Conservation (phyloP, 2,888 invertebrate genomes). For the Volucella zonaria region DNA sequence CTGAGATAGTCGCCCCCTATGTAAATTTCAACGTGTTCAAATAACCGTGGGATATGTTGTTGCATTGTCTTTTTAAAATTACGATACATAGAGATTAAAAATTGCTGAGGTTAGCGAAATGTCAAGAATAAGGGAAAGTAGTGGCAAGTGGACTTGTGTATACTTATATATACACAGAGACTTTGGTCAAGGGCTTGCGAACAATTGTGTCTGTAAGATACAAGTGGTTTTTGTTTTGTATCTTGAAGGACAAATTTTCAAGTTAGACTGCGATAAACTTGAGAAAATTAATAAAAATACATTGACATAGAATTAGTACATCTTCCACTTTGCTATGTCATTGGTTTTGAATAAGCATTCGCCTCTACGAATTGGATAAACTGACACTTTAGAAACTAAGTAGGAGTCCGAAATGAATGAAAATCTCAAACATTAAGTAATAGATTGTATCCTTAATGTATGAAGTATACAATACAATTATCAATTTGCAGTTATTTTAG, state of each 20-base stretch:
- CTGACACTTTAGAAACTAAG: too few relatives aligned
- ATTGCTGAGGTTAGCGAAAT: slow-evolving; percentile 42
- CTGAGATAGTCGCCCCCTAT: slow-evolving; percentile 6
- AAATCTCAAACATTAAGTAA: too few relatives aligned
- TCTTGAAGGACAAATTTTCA: neutral
- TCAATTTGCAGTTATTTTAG: too few relatives aligned
- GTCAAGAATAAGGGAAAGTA: slow-evolving; percentile 14
- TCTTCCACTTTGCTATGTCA: too few relatives aligned
- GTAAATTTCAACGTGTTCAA: slow-evolving; percentile 39
- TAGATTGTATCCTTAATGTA: too few relatives aligned
- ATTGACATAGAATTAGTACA: too few relatives aligned
- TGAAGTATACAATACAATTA: too few relatives aligned
- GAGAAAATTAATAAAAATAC: too few relatives aligned
- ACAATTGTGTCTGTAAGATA: slow-evolving; percentile 46
- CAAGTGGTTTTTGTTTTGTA: slow-evolving; percentile 21
- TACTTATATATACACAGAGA: neutral
- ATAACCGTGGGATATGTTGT: slow-evolving; percentile 54
- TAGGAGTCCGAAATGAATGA: too few relatives aligned
- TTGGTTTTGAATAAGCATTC: too few relatives aligned
- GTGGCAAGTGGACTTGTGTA: slow-evolving; percentile 10
- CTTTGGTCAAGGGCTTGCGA: slow-evolving; percentile 8
- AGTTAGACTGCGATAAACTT: too few relatives aligned
- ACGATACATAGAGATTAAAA: slow-evolving; percentile 45
- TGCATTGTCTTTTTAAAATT: slow-evolving; percentile 14
- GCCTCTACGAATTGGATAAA: too few relatives aligned